These are phyloP conservation scores for Spatulosminthurus flaviceps DNA, from an alignment of 2,888 invertebrate species.

Conservation along the genomic window DNA sequence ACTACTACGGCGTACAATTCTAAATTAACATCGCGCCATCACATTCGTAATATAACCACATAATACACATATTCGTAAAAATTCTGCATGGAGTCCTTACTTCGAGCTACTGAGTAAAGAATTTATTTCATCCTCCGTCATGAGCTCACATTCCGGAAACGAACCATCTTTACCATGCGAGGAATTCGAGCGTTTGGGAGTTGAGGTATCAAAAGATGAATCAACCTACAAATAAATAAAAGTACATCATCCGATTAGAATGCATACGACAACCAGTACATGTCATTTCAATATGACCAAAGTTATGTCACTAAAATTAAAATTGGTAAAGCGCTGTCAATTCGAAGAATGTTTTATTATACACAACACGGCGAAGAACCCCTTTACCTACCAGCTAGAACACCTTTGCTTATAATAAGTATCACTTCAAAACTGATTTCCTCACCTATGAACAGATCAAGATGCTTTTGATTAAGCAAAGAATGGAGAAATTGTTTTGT, in stretches of 20 bases:
- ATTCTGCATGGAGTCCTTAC: slow-evolving; percentile 24
- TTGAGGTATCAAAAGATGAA: neutral
- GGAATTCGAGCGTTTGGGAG: slow-evolving; percentile 11
- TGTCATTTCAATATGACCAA: neutral
- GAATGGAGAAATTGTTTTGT: too few relatives aligned
- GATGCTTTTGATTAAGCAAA: too few relatives aligned
- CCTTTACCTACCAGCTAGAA: too few relatives aligned
- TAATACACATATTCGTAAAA: slow-evolving; percentile 1
- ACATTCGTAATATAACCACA: neutral
- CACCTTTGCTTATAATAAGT: too few relatives aligned
- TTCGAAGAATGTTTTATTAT: too few relatives aligned
- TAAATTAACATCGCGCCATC: too few relatives aligned
- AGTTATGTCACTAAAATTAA: neutral
- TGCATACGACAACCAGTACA: neutral
- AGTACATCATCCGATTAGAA: neutral
- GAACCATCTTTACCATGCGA: slow-evolving; percentile 31
- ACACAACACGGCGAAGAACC: too few relatives aligned
- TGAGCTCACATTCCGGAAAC: slow-evolving; percentile 43
- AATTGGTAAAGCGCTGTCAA: neutral
- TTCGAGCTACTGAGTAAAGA: slow-evolving; percentile 38
- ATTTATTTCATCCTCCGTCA: slow-evolving; percentile 43
- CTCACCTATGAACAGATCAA: too few relatives aligned
- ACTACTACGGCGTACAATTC: too few relatives aligned
- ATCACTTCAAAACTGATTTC: too few relatives aligned
- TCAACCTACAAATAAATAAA: neutral